phyloP scores from a whole-genome alignment of 2,797 vertebrate genomes.

The Gorsachius magnificus region DNA sequence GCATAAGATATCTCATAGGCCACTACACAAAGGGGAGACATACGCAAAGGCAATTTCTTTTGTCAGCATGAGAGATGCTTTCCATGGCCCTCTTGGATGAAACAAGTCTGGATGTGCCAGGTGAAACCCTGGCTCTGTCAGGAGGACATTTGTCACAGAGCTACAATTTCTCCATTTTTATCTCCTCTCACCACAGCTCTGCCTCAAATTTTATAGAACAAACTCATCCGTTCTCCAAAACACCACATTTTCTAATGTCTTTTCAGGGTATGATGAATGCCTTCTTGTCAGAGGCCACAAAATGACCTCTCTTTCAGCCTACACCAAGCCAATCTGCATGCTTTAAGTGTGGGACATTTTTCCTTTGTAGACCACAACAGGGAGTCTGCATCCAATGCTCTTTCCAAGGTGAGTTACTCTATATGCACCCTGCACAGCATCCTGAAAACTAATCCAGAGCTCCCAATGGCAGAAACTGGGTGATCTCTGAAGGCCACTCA shows the following conservation, averaged over 20 bases:
- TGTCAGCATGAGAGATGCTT: neutral
- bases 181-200: neutral
- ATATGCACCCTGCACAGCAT: neutral
- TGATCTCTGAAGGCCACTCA: neutral
- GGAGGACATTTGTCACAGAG: neutral
- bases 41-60: neutral
- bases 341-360: neutral
- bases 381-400: neutral
- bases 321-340: neutral
- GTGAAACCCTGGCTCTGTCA: neutral
- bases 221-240: neutral
- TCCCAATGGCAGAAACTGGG: neutral
- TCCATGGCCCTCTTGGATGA: neutral
- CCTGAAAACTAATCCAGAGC: neutral
- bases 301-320: neutral
- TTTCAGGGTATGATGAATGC: neutral
- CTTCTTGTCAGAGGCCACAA: neutral
- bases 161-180: neutral
- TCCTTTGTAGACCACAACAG: neutral
- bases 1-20: neutral
- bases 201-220: neutral
- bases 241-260: neutral
- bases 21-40: neutral
- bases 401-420: neutral
- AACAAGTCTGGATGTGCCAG: neutral